These are phyloP conservation scores for Tetraneura akinire DNA, from an alignment of 1,140 invertebrate genomes.

Conservation along the genomic window DNA sequence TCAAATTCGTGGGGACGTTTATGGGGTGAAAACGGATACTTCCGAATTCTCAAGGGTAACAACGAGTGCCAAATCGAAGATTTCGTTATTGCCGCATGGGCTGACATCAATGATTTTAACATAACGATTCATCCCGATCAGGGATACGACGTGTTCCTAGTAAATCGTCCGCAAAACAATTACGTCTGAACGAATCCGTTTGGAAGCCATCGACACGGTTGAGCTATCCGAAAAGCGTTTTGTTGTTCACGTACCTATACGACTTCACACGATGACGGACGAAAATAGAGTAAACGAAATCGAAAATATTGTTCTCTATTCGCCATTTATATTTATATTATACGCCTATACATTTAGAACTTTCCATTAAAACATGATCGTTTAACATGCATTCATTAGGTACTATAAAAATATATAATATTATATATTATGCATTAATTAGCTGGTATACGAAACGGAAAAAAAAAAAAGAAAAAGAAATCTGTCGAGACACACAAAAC, in stretches of 20 bases:
- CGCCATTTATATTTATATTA: conserved; percentile 1
- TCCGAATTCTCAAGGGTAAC: conserved; percentile 75
- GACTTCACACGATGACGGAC: neutral
- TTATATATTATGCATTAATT: neutral
- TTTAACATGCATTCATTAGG: no score
- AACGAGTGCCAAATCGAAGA: conserved; percentile 87
- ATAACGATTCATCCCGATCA: neutral
- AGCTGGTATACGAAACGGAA: no score
- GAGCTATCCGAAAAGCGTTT: neutral
- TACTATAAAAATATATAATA: no score
- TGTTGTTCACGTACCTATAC: neutral
- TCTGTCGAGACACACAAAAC: no score
- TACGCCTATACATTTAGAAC: neutral
- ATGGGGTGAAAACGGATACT: conserved; percentile 88
- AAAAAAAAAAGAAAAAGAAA: no score
- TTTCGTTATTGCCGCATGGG: conserved; percentile 77
- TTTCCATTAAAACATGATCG: neutral
- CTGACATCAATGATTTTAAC: conserved; percentile 55
- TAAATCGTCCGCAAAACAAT: neutral
- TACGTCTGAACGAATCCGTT: neutral
- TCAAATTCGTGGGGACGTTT: conserved; percentile 86
- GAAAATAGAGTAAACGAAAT: neutral
- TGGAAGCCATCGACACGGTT: neutral
- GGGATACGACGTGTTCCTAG: conserved; percentile 28
- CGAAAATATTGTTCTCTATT: neutral